phyloP scores from a whole-genome alignment of 2,888 invertebrate genomes.

The Drosophila ochracea region DNA sequence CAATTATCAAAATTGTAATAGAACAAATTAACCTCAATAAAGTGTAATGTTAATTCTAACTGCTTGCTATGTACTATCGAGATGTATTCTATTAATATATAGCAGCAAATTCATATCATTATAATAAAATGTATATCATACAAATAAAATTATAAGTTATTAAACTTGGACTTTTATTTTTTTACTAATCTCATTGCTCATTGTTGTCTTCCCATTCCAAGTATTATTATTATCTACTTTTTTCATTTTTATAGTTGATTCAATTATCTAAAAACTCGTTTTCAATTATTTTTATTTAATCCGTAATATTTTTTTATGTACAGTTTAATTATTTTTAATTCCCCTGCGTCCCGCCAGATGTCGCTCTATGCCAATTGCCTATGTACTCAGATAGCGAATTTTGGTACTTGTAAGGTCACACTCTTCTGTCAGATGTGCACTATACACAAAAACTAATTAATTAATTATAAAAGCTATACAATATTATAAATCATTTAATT shows the following conservation, averaged over 20 bases:
- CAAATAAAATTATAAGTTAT: not conserved
- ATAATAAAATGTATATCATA: not conserved
- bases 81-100: not conserved
- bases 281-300: not conserved
- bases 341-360: not conserved
- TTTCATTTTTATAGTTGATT: not conserved
- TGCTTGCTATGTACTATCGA: not conserved
- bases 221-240: not conserved
- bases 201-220: not conserved
- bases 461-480: not conserved
- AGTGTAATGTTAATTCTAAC: slow-evolving; percentile 42
- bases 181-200: not conserved
- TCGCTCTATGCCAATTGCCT: not conserved
- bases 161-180: no score
- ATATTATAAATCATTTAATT: no score
- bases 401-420: not conserved
- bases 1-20: slow-evolving; percentile 43
- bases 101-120: not conserved
- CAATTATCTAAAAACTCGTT: not conserved
- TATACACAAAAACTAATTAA: not conserved
- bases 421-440: not conserved
- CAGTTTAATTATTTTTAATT: not conserved
- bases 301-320: not conserved
- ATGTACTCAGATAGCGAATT: not conserved
- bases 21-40: slow-evolving; percentile 54